Conservation (phyloP, 2,113 vertebrate genomes). For the Myiozetetes cayanensis region DNA sequence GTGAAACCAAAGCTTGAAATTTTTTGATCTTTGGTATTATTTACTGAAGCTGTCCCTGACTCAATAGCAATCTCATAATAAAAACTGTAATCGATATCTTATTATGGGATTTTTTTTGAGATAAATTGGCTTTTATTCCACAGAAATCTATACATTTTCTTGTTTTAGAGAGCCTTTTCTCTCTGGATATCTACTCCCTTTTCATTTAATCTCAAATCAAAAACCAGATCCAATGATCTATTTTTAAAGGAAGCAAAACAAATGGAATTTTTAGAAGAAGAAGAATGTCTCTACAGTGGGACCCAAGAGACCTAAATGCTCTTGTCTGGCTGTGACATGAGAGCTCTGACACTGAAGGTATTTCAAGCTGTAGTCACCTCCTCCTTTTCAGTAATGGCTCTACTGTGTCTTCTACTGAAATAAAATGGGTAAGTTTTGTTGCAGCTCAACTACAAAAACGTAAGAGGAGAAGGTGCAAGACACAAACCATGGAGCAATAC, state of each 20-base stretch:
- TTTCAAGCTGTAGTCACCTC: not conserved
- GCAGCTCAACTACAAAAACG: not conserved
- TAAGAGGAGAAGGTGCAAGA: not conserved
- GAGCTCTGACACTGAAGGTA: not conserved
- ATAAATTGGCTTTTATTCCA: conserved; percentile 40
- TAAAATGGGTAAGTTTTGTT: not conserved
- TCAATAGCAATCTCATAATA: conserved; percentile 12
- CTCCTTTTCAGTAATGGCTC: not conserved
- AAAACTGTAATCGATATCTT: conserved; percentile 45
- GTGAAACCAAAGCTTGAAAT: not conserved
- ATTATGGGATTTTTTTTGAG: not conserved
- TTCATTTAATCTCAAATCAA: conserved; percentile 20
- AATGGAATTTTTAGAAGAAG: conserved; percentile 20
- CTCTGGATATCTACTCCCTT: not conserved
- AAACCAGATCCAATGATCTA: not conserved
- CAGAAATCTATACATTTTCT: conserved; percentile 21
- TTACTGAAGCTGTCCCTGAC: conserved; percentile 11
- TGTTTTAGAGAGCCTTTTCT: not conserved
- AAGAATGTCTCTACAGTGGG: not conserved
- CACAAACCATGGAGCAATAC: not conserved
- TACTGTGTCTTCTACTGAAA: not conserved
- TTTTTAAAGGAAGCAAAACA: conserved; percentile 9
- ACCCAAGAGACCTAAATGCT: not conserved
- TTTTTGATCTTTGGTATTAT: conserved; percentile 23
- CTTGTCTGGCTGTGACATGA: not conserved